Evolutionary conservation across 2,797 vertebrate species (phyloP), one percentile per base, ranked within the genome.

Genomic region (Clamator glandarius): DNA sequence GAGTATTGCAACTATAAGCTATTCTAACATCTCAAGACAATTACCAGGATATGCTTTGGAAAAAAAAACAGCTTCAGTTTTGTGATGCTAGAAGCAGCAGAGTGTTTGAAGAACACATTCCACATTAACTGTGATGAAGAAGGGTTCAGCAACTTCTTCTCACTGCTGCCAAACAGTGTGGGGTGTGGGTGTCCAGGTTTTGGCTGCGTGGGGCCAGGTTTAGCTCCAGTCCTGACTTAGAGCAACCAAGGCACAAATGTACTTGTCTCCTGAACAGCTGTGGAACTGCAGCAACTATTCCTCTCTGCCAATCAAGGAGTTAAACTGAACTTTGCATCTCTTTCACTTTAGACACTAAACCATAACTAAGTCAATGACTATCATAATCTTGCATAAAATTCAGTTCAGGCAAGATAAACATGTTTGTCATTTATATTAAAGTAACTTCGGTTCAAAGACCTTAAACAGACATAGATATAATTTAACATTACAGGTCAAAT

Each of bases 181-280:
- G 31, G 41, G 36, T 33, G 74, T 39, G 16, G 48, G 5, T 16
- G 11, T 1, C 51, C 6, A 4, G 48, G 35, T 7, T 26, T 19
- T n/a, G 42, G 12, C 28, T 51, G 36, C 25, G 48, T 39, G 26
- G 48, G 48, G n/a, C 5, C 35, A 0, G n/a, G 23, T 33, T 13
- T 23, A 12, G 31, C 19, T 68, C 36, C 36, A 23, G 51, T 2
- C 67, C 66, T 76, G 66, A 18, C 3, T 39, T 20, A 23, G 8
- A 86, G 80, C 66, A 51, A 3, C 9, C 16, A 41, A 29, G 17
- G n/a, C 18, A 50, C 57, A 50, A 28, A 46, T 2, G 3, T 5
- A 25, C 23, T 5, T 2, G 4, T 14, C 18, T 26, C 39, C 51
- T 3, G 6, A 3, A 2, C 14, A 78, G 48, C 39, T 2, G 0